phyloP scores from a whole-genome alignment of 1,140 invertebrate genomes.

The Trichonephila inaurata region DNA sequence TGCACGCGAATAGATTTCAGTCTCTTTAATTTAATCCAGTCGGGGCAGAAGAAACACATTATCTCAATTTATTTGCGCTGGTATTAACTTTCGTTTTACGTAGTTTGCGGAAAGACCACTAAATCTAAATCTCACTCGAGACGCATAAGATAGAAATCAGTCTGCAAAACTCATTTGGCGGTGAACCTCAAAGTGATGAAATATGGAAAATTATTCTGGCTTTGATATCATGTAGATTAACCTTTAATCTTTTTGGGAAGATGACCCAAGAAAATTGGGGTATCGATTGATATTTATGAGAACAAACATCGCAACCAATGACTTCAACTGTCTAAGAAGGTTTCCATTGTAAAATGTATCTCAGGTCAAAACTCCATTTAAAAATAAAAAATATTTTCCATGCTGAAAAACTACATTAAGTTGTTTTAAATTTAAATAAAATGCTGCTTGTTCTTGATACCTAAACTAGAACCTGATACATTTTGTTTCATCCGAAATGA shows the following conservation, averaged over 20 bases:
- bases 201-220: not conserved
- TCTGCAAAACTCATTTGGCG: not conserved
- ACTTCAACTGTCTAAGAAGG: no score
- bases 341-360: no score
- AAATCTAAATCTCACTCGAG: not conserved
- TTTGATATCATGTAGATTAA: not conserved
- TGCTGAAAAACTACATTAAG: no score
- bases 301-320: not conserved
- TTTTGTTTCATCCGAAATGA: no score
- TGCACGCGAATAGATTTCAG: not conserved
- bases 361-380: no score
- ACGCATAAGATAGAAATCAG: not conserved
- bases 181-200: not conserved
- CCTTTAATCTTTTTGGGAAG: not conserved
- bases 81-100: not conserved
- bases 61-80: not conserved
- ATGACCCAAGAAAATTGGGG: not conserved
- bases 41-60: not conserved
- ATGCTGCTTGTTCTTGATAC: no score
- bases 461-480: no score
- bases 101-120: not conserved
- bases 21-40: not conserved
- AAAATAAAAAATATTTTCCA: no score
- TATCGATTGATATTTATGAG: not conserved
- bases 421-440: no score